phyloP scores from a whole-genome alignment of 2,797 vertebrate genomes.

The Craterocephalus amniculus region DNA sequence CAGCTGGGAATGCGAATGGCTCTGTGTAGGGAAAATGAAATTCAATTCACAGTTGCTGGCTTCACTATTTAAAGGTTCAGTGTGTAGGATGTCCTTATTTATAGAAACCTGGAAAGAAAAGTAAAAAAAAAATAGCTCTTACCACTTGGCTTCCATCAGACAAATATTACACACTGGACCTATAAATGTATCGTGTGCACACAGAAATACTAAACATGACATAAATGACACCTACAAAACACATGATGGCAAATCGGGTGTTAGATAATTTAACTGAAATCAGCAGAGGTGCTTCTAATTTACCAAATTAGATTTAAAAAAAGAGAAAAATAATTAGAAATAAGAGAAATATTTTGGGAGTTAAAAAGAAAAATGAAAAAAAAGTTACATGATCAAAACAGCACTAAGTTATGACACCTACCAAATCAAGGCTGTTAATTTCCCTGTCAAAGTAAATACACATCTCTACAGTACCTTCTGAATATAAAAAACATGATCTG shows the following conservation, averaged over 20 bases:
- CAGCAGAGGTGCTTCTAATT: background rate
- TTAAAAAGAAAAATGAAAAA: constrained; percentile 5
- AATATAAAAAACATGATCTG: constrained; percentile 23
- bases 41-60: background rate
- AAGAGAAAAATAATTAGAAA: too few species aligned
- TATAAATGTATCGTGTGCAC: background rate
- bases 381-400: background rate
- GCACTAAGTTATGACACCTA: background rate
- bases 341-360: background rate
- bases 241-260: background rate
- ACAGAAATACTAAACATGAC: background rate
- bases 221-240: background rate
- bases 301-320: background rate
- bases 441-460: background rate
- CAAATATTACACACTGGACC: background rate
- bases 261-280: background rate
- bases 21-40: background rate
- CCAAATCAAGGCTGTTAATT: background rate
- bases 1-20: background rate
- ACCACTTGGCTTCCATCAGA: background rate
- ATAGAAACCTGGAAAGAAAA: background rate
- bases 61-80: background rate
- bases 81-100: background rate
- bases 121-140: background rate
- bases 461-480: background rate